A percentile compares a stretch with the other conserved stretches of the same genome.
Conservation (phyloP, 1,140 invertebrate species). For the Goniozus legneri region DNA sequence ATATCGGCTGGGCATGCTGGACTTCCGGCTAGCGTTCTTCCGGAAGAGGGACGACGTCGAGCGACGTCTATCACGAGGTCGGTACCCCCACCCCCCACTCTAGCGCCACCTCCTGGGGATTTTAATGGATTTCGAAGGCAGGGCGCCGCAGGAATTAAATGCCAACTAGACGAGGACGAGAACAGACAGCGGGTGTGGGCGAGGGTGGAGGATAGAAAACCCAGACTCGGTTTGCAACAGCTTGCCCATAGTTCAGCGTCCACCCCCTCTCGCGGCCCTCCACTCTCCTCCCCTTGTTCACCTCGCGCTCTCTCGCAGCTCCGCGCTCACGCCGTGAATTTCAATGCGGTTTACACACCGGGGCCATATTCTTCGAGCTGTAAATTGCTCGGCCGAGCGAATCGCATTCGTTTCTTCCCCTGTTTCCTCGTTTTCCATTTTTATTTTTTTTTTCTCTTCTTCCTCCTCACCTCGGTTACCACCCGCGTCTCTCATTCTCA, state of each 20-base stretch:
- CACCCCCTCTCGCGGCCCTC: too few species aligned
- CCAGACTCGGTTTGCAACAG: constrained; percentile 40
- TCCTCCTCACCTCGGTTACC: constrained; percentile 1
- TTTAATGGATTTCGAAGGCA: constrained; percentile 28
- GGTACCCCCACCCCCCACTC: too few species aligned
- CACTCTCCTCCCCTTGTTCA: not conserved
- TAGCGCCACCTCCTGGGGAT: constrained; percentile 19
- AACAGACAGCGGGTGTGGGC: not conserved
- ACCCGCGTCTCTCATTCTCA: not conserved
- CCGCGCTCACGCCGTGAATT: constrained; percentile 36
- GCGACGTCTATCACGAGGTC: constrained; percentile 3
- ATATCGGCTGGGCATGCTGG: not conserved
- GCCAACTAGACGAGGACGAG: constrained; percentile 19
- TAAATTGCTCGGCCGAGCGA: constrained; percentile 23
- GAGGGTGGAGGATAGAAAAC: constrained; percentile 23
- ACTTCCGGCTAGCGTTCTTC: not conserved
- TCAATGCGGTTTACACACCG: constrained; percentile 34
- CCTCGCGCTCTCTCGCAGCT: not conserved
- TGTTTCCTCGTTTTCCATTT: not conserved
- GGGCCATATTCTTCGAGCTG: constrained; percentile 24
- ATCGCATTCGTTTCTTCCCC: constrained; percentile 13
- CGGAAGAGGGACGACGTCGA: not conserved
- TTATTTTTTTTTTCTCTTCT: constrained; percentile 5
- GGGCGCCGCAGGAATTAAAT: constrained; percentile 23
- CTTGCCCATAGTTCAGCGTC: constrained; percentile 44